Evolutionary conservation across 2,888 invertebrate genomes (phyloP).

Genomic region (Scaptomyza caliginosa): DNA sequence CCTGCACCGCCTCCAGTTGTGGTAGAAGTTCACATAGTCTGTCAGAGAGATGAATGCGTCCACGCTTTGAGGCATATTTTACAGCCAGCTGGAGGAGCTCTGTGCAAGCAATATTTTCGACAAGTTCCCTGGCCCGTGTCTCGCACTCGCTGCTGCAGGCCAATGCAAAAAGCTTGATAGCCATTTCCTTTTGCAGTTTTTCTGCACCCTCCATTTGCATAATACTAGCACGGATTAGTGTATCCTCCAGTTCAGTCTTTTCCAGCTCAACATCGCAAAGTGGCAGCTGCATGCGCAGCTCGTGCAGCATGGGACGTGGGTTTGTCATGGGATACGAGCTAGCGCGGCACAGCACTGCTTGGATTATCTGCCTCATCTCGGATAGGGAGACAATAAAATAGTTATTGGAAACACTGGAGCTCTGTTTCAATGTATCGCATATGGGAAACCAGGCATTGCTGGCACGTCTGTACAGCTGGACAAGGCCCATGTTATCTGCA

Average conservation of each 20-base stretch:
- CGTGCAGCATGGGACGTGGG: constrained; percentile 92
- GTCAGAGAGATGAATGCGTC: constrained; percentile 91
- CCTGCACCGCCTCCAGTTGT: constrained; percentile 81
- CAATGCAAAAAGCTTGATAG: constrained; percentile 96
- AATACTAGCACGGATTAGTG: constrained; percentile 87
- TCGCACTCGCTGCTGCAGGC: constrained; percentile 94
- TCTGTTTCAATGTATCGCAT: constrained; percentile 89
- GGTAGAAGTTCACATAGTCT: constrained; percentile 88
- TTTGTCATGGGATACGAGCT: constrained; percentile 93
- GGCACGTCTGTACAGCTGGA: constrained; percentile 89
- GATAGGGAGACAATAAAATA: constrained; percentile 91
- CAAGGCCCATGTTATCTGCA: constrained; percentile 90
- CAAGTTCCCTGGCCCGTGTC: constrained; percentile 93
- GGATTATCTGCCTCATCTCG: constrained; percentile 90
- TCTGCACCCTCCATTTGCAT: constrained; percentile 87
- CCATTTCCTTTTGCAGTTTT: constrained; percentile 89
- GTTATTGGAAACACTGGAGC: constrained; percentile 89
- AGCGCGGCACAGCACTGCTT: constrained; percentile 95
- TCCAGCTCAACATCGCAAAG: constrained; percentile 91
- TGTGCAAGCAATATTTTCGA: constrained; percentile 91
- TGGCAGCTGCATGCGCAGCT: constrained; percentile 90
- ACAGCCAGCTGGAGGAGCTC: constrained; percentile 92
- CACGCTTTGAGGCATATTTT: constrained; percentile 93
- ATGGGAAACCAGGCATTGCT: constrained; percentile 92
- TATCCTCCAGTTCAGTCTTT: constrained; percentile 92